Evolutionary conservation across 2,113 vertebrate species (phyloP), one percentile per base, ranked within the genome.

Genomic region (Rhinichthys klamathensis): DNA sequence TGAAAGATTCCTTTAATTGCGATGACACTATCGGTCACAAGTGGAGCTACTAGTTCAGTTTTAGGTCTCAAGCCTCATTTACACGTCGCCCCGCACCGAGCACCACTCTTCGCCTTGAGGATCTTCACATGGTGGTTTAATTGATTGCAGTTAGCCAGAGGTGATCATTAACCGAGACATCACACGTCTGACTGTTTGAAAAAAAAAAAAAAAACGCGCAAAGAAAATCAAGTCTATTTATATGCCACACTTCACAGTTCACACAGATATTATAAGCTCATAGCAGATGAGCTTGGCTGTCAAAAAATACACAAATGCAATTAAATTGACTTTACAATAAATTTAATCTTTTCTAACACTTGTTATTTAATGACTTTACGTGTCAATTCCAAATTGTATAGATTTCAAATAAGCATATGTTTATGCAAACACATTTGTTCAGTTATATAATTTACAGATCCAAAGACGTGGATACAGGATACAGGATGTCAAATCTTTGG

Each of bases 71-170:
- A 65, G 84, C 80, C 75, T 92, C 84, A 85, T 93, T 92, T 91
- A 89, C 90, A 89, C 85, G 63, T 86, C 44, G 74, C 32, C 18
- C 84, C 73, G 49, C 51, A 86, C 85, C 73, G n/a, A 58, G 80
- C 82, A 84, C 49, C 6, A 0, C 35, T 25, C 18, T 86, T 92
- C 86, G 87, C 69, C 81, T 32, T 58, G 77, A 89, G 88, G 90
- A 84, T 85, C 84, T 88, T 92, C 91, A 88, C 86, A 91, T 89
- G 90, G 90, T 88, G 90, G 67, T 91, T 91, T 90, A 92, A 93
- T 90, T 90, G 88, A 91, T 89, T 89, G 85, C 80, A 88, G 91
- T 91, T 91, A 89, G 87, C 82, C 49, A 86, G 74, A 80, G 87
- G 89, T 90, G 89, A 91, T 92, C 85, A 91, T 93, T 93, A 92